Evolutionary conservation across 2,113 vertebrate genomes (phyloP).

Genomic region (Panurus biarmicus): DNA sequence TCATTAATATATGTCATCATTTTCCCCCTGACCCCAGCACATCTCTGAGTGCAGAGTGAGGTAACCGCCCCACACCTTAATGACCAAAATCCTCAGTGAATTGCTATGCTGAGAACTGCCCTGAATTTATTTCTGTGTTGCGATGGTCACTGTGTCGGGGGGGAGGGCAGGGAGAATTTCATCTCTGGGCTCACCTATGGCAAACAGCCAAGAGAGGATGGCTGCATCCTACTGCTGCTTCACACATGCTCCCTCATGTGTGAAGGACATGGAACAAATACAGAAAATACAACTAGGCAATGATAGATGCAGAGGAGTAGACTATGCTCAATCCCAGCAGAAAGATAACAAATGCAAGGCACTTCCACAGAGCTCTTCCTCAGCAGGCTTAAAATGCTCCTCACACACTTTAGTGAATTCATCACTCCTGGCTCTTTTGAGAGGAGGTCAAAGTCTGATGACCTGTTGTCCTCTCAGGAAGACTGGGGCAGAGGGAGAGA

Average conservation of each 20-base stretch:
- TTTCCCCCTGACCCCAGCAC: neutral
- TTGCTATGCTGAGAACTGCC: neutral
- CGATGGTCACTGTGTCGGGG: accelerated
- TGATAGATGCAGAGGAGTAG: neutral
- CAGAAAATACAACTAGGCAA: neutral
- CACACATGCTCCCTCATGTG: neutral
- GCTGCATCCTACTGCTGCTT: neutral
- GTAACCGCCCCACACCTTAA: neutral
- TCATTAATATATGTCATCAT: neutral
- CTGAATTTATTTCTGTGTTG: neutral
- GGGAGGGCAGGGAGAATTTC: neutral
- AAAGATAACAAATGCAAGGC: neutral
- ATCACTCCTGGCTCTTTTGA: neutral
- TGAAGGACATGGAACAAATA: neutral
- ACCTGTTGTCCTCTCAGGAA: neutral
- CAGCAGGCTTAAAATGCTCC: neutral
- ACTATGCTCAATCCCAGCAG: neutral
- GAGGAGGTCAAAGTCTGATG: neutral
- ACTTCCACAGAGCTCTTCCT: neutral
- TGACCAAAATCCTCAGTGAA: neutral
- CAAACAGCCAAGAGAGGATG: neutral
- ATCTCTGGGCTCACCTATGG: neutral
- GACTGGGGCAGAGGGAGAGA: neutral
- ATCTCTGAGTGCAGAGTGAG: neutral
- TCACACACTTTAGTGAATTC: neutral